phyloP scores from a whole-genome alignment of 2,797 vertebrate species.

The Enteromius paludinosus region DNA sequence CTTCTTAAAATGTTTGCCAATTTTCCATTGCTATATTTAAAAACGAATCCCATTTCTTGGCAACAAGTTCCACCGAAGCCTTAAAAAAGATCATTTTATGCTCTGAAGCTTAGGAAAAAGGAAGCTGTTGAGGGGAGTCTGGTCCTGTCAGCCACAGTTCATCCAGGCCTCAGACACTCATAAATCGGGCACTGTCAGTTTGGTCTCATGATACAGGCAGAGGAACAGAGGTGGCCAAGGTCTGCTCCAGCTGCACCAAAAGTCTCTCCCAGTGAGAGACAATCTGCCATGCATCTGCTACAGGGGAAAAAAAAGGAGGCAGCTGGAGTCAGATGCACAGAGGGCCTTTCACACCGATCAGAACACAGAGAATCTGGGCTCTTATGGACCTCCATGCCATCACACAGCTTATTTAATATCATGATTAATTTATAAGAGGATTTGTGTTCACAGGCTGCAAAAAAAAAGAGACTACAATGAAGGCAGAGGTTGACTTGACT shows the following conservation, averaged over 20 bases:
- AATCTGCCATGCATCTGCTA: constrained; percentile 41
- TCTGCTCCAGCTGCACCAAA: constrained; percentile 43
- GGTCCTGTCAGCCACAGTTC: constrained; percentile 31
- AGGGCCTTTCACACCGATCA: constrained; percentile 29
- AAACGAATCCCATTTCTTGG: constrained; percentile 27
- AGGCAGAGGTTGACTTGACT: neutral
- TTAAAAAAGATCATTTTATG: constrained; percentile 22
- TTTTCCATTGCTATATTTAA: constrained; percentile 12
- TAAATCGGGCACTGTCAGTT: constrained; percentile 43
- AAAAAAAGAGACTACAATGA: neutral
- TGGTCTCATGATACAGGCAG: constrained; percentile 5
- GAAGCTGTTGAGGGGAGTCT: neutral
- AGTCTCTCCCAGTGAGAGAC: constrained; percentile 45
- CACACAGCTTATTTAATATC: constrained; percentile 29
- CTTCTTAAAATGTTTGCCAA: neutral
- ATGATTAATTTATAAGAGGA: constrained; percentile 25
- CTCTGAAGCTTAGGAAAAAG: constrained; percentile 1
- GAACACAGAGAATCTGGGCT: constrained; percentile 6
- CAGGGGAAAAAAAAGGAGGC: constrained; percentile 8
- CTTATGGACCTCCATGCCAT: constrained; percentile 20
- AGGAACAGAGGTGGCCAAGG: constrained; percentile 27
- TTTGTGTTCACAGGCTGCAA: constrained; percentile 9
- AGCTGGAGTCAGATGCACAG: constrained; percentile 40
- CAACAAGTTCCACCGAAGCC: neutral
- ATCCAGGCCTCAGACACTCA: constrained; percentile 21